phyloP scores from a whole-genome alignment of 1,140 invertebrate species.

The Caenorhabditis brenneri region DNA sequence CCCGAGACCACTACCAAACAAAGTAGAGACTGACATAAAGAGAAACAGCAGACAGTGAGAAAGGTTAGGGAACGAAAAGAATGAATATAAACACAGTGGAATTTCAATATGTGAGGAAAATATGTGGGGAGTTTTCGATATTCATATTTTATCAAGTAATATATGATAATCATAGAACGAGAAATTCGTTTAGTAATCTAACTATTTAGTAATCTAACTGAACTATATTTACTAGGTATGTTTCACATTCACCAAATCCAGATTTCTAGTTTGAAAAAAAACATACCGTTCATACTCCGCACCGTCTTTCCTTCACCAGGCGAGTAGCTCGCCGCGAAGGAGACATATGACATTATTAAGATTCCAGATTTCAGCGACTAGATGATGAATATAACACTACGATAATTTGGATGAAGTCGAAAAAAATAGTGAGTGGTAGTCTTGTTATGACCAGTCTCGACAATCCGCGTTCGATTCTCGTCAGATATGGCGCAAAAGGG shows the following conservation, averaged over 20 bases:
- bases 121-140: no score
- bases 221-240: no score
- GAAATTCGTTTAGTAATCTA: no score
- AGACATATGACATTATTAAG: conserved; percentile 8
- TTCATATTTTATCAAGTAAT: no score
- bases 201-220: no score
- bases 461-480: conserved; percentile 25
- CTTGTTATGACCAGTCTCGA: conserved; percentile 28
- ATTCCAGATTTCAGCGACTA: background rate
- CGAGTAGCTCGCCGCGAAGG: conserved; percentile 28
- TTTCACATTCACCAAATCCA: no score
- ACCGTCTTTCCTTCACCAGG: conserved; percentile 25
- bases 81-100: conserved; percentile 29
- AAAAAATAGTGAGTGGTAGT: conserved; percentile 35
- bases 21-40: background rate
- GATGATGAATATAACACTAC: background rate
- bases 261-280: no score
- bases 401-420: background rate
- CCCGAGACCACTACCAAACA: conserved; percentile 21
- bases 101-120: background rate
- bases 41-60: background rate
- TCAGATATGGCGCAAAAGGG: conserved; percentile 34
- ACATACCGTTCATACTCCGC: conserved; percentile 12
- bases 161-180: no score
- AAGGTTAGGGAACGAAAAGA: background rate